These are phyloP conservation scores for Diarsia rubi DNA, from an alignment of 2,888 invertebrate genomes.

Conservation along the genomic window DNA sequence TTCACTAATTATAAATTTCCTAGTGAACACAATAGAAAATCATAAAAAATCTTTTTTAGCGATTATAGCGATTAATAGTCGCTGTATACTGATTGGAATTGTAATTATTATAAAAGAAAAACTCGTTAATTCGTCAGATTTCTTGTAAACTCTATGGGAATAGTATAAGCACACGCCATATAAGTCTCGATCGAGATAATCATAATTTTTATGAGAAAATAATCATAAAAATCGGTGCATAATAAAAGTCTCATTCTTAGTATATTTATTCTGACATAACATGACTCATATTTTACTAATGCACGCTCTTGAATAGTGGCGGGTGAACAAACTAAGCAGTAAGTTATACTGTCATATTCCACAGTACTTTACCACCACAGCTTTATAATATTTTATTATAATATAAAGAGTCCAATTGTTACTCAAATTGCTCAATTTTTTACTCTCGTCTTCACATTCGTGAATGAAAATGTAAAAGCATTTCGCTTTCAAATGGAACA, in stretches of 20 bases:
- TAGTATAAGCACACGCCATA: slow-evolving; percentile 4
- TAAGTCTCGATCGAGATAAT: slow-evolving; percentile 22
- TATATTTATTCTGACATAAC: slow-evolving; percentile 24
- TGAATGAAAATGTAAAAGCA: slow-evolving; percentile 73
- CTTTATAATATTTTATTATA: slow-evolving; percentile 19
- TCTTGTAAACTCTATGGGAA: slow-evolving; percentile 29
- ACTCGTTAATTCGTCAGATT: not conserved
- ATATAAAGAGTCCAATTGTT: slow-evolving; percentile 68
- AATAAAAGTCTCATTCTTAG: slow-evolving; percentile 26
- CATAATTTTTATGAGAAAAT: slow-evolving; percentile 21
- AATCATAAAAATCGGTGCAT: slow-evolving; percentile 14
- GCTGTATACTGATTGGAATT: not conserved
- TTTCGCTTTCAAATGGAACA: slow-evolving; percentile 78
- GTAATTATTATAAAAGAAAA: slow-evolving; percentile 10
- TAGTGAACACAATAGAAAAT: not conserved
- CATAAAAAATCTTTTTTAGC: not conserved
- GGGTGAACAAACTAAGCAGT: slow-evolving; percentile 55
- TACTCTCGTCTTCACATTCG: slow-evolving; percentile 68
- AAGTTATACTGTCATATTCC: slow-evolving; percentile 52
- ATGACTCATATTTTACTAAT: slow-evolving; percentile 49
- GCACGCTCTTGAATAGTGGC: slow-evolving; percentile 27
- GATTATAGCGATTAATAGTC: not conserved
- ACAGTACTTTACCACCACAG: slow-evolving; percentile 31
- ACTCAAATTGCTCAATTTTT: slow-evolving; percentile 70
- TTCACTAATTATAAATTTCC: slow-evolving; percentile 5